Conservation (phyloP, 1,140 invertebrate genomes). For the Chlorops oryzae region DNA sequence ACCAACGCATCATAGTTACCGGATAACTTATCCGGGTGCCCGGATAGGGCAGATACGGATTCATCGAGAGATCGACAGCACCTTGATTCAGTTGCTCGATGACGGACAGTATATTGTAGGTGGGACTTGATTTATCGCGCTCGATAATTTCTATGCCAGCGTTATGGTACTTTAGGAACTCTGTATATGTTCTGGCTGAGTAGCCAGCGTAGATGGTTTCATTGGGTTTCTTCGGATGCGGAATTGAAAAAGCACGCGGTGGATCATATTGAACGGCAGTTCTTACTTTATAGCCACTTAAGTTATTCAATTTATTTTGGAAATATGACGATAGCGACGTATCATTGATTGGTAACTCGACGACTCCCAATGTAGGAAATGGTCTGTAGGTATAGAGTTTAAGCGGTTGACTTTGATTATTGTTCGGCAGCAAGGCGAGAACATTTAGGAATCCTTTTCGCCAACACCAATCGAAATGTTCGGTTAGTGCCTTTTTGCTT, state of each 20-base stretch:
- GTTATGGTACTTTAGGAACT: conserved; percentile 9
- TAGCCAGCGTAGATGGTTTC: neutral
- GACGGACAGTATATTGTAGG: conserved; percentile 6
- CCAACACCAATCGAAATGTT: conserved; percentile 19
- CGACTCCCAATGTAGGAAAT: conserved; percentile 1
- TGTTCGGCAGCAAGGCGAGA: conserved; percentile 2
- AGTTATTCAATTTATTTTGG: conserved; percentile 11
- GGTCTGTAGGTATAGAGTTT: conserved; percentile 9
- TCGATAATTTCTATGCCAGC: conserved; percentile 3
- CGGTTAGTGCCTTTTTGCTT: neutral
- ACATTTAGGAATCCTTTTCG: conserved; percentile 9
- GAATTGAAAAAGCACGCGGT: conserved; percentile 11
- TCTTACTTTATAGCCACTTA: conserved; percentile 5
- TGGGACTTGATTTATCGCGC: neutral
- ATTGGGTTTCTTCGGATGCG: neutral
- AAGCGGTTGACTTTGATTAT: neutral
- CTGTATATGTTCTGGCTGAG: conserved; percentile 2
- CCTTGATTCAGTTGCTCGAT: conserved; percentile 6
- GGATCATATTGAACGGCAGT: conserved; percentile 11
- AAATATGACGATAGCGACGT: neutral
- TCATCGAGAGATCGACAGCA: conserved; percentile 8
- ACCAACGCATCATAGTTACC: conserved; percentile 9
- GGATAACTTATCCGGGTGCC: conserved; percentile 11
- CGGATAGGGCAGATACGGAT: conserved; percentile 6
- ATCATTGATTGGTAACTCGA: neutral